Conservation (phyloP, 2,113 vertebrate species). For the Notechis scutatus region DNA sequence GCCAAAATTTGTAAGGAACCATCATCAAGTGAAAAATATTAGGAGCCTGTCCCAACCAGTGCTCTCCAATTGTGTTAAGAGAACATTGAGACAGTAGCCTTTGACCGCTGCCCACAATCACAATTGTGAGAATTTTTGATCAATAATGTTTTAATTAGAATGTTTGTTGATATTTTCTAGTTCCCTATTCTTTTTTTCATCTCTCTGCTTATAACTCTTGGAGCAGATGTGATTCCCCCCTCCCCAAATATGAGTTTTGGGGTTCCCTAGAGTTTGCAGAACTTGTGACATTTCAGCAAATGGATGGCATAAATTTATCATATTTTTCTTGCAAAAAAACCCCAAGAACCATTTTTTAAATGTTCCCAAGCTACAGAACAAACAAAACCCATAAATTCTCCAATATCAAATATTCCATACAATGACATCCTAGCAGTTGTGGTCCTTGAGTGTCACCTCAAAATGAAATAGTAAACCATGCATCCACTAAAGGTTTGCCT, state of each 20-base stretch:
- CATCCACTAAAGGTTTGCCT: neutral
- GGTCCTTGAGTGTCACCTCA: neutral
- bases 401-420: neutral
- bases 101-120: neutral
- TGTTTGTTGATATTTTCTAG: neutral
- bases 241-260: neutral
- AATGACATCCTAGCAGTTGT: neutral
- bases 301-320: neutral
- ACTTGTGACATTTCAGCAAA: neutral
- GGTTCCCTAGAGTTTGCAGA: neutral
- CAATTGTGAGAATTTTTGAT: neutral
- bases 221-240: neutral
- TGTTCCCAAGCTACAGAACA: neutral
- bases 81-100: neutral
- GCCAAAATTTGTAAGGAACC: neutral
- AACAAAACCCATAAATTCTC: neutral
- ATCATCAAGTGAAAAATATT: neutral
- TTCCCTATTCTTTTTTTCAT: neutral
- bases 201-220: neutral
- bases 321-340: neutral
- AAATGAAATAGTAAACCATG: neutral
- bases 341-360: neutral
- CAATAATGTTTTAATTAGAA: neutral
- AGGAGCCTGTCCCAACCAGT: too few species aligned
- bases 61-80: neutral